Evolutionary conservation across 2,797 vertebrate genomes (phyloP).

Genomic region (Helostoma temminkii): DNA sequence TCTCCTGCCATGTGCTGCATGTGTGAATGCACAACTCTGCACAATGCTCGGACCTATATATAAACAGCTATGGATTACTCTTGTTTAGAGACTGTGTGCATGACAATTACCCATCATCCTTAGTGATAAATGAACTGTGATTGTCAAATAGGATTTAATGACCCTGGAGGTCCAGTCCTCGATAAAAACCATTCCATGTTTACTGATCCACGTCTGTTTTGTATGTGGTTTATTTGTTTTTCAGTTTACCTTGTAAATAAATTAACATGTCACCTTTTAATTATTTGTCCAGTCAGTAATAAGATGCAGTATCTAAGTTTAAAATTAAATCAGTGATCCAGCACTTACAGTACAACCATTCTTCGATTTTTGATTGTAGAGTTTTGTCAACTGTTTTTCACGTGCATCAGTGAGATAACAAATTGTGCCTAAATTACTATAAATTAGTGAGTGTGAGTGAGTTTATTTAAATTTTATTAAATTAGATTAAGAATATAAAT

Average conservation of each 20-base stretch:
- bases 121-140: too few species aligned
- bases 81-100: too few species aligned
- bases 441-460: neutral
- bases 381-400: neutral
- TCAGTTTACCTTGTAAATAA: neutral
- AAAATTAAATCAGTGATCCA: slow-evolving; percentile 1
- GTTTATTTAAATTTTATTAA: neutral
- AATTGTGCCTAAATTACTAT: neutral
- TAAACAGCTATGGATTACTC: too few species aligned
- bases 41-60: too few species aligned
- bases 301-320: neutral
- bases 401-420: neutral
- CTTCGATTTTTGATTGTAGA: neutral
- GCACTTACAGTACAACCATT: neutral
- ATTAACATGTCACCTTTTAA: slow-evolving; percentile 3
- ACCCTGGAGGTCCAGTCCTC: too few species aligned
- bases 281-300: neutral
- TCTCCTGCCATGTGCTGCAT: too few species aligned
- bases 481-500: too few species aligned
- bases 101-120: too few species aligned
- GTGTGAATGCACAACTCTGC: too few species aligned
- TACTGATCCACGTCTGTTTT: neutral
- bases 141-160: too few species aligned
- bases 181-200: too few species aligned
- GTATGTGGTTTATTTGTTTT: slow-evolving; percentile 16